Percentiles rank a stretch among this genome's conserved stretches.
Evolutionary conservation across 2,113 vertebrate species (phyloP).

Genomic region (Esox niger): DNA sequence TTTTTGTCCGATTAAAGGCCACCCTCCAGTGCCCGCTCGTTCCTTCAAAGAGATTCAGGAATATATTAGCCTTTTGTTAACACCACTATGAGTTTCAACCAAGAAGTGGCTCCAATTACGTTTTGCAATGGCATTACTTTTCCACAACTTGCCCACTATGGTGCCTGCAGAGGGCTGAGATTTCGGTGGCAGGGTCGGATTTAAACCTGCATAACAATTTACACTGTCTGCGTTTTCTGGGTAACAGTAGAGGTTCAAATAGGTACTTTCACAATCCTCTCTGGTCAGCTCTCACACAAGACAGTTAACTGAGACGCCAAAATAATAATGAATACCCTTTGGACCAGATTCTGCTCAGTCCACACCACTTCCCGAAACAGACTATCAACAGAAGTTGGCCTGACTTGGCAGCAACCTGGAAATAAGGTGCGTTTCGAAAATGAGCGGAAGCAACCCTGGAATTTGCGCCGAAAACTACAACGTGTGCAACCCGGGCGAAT

Average conservation of each 20-base stretch:
- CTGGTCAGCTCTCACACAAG: too few relatives aligned
- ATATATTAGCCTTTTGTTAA: slow-evolving; percentile 16
- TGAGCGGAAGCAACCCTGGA: not conserved
- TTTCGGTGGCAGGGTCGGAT: too few relatives aligned
- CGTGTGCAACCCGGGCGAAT: too few relatives aligned
- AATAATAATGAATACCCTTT: not conserved
- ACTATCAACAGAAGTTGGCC: not conserved
- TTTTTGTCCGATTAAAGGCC: not conserved
- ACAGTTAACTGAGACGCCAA: not conserved
- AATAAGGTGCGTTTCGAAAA: not conserved
- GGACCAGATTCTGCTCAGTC: not conserved
- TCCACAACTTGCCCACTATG: not conserved
- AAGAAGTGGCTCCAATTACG: not conserved
- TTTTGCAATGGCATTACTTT: too few relatives aligned
- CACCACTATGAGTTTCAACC: not conserved
- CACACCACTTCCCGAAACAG: slow-evolving; percentile 3
- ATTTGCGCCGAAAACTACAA: not conserved
- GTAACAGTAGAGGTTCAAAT: not conserved
- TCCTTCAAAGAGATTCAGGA: slow-evolving; percentile 9
- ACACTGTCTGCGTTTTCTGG: too few relatives aligned
- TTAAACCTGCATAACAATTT: too few relatives aligned
- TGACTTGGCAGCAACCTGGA: not conserved
- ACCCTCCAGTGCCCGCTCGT: not conserved
- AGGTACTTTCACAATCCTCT: not conserved
- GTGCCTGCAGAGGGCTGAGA: not conserved